Evolutionary conservation across 2,888 invertebrate species (phyloP).

Genomic region (Eristalinus aeneus): DNA sequence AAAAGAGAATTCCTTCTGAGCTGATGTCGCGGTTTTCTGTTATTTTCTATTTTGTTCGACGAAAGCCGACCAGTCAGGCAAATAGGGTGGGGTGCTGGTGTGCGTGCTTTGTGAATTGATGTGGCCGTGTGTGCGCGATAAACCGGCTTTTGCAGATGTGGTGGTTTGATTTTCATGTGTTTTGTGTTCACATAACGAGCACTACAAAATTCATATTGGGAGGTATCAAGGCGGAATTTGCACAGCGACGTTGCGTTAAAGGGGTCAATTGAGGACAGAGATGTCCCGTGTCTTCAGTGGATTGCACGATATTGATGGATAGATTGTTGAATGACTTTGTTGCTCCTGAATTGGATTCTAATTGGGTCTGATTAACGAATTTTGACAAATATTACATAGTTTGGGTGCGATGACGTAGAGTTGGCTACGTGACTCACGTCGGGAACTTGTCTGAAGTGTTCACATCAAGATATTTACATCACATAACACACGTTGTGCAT

Average conservation of each 20-base stretch:
- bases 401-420: background rate
- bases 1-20: conserved; percentile 68
- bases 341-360: background rate
- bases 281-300: conserved; percentile 5
- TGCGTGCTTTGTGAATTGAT: background rate
- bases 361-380: background rate
- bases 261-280: conserved; percentile 40
- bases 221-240: conserved; percentile 1
- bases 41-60: conserved; percentile 70
- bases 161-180: background rate
- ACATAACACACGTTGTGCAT: background rate
- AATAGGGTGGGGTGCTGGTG: background rate
- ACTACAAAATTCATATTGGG: background rate
- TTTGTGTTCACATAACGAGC: background rate
- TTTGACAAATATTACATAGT: background rate
- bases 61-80: conserved; percentile 19
- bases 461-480: background rate
- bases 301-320: background rate
- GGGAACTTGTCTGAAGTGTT: conserved; percentile 11
- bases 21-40: conserved; percentile 62
- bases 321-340: background rate
- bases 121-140: background rate
- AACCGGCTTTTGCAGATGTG: conserved; percentile 48
- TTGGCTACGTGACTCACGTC: conserved; percentile 49
- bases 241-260: conserved; percentile 50